phyloP scores from a whole-genome alignment of 2,888 invertebrate genomes.

The Drosophila pegasa region DNA sequence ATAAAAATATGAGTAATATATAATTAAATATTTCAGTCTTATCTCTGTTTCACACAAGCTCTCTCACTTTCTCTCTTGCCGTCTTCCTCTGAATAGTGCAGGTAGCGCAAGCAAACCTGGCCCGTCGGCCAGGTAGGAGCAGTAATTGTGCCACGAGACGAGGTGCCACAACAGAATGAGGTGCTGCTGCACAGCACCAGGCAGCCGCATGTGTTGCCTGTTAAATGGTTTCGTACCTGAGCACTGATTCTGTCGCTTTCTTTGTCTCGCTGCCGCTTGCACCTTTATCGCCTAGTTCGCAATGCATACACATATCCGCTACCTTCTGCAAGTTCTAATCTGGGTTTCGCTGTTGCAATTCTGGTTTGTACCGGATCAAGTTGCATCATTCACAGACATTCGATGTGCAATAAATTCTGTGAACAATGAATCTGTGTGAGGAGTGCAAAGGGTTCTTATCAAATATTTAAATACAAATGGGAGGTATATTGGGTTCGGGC shows the following conservation, averaged over 20 bases:
- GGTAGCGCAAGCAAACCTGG: not conserved
- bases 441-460: not conserved
- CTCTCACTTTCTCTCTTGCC: not conserved
- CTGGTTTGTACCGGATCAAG: not conserved
- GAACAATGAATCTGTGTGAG: not conserved
- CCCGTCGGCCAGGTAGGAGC: not conserved
- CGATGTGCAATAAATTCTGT: slow-evolving; percentile 2
- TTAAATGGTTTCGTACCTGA: slow-evolving; percentile 3
- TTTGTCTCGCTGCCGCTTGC: slow-evolving; percentile 1
- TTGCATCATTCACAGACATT: slow-evolving; percentile 1
- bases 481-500: not conserved
- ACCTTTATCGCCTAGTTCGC: not conserved
- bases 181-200: not conserved
- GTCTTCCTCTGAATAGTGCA: not conserved
- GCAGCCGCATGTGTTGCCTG: not conserved
- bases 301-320: not conserved
- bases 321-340: slow-evolving; percentile 3
- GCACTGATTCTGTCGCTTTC: slow-evolving; percentile 1
- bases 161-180: slow-evolving; percentile 4
- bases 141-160: slow-evolving; percentile 4
- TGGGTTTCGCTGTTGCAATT: slow-evolving; percentile 1
- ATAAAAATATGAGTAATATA: slow-evolving; percentile 1
- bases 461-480: not conserved
- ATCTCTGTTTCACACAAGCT: not conserved
- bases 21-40: not conserved